These are phyloP conservation scores for Vanessa atalanta DNA, from an alignment of 1,140 invertebrate species.

Conservation along the genomic window DNA sequence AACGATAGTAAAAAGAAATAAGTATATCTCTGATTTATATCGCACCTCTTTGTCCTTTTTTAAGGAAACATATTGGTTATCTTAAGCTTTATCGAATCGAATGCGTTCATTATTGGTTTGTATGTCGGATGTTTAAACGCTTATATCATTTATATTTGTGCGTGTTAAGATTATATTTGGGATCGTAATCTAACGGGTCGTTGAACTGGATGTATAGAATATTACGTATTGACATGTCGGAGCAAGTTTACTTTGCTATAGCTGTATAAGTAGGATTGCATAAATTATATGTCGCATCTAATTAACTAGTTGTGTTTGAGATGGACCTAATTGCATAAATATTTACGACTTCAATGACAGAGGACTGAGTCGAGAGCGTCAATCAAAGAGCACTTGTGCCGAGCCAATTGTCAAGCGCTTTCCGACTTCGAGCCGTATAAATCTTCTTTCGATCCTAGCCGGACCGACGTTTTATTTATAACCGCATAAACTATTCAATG, in stretches of 20 bases:
- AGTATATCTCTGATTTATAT: conserved; percentile 73
- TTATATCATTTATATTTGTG: background rate
- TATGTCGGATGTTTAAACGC: conserved; percentile 4
- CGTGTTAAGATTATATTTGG: background rate
- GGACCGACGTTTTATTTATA: conserved; percentile 18
- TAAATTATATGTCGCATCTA: conserved; percentile 12
- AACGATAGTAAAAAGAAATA: conserved; percentile 76
- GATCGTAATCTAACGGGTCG: background rate
- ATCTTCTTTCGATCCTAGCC: conserved; percentile 19
- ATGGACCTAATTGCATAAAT: conserved; percentile 21
- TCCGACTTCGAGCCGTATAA: conserved; percentile 16
- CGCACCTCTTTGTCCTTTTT: conserved; percentile 53
- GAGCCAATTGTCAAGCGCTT: conserved; percentile 15
- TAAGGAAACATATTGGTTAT: conserved; percentile 20
- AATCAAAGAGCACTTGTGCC: conserved; percentile 17
- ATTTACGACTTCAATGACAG: conserved; percentile 27
- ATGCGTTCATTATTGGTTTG: conserved; percentile 2
- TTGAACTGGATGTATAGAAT: background rate
- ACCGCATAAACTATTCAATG: conserved; percentile 11
- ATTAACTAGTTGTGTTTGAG: conserved; percentile 22
- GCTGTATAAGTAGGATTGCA: background rate
- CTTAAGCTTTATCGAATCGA: background rate
- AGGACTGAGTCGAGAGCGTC: conserved; percentile 13
- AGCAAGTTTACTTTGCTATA: conserved; percentile 9
- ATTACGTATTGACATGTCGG: too few relatives aligned